Percentiles rank a stretch among this genome's conserved stretches.
phyloP scores from a whole-genome alignment of 2,113 vertebrate species.

The Oenanthe oenanthe region DNA sequence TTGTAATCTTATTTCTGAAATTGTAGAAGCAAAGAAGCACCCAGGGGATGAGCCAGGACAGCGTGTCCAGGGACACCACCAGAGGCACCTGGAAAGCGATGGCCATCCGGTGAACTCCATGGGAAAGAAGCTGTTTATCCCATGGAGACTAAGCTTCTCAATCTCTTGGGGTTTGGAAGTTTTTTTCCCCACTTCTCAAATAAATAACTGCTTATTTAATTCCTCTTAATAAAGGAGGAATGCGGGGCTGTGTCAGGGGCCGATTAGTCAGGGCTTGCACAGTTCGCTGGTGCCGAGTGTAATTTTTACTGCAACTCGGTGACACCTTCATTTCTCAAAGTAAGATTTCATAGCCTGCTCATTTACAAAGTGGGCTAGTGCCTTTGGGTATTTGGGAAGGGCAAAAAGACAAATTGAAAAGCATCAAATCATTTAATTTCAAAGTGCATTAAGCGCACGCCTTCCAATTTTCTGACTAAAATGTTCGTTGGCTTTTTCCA shows the following conservation, averaged over 20 bases:
- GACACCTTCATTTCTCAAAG: slow-evolving; percentile 64
- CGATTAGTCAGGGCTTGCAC: background rate
- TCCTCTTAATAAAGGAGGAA: background rate
- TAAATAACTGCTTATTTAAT: slow-evolving; percentile 15
- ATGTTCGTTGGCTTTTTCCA: slow-evolving; percentile 38
- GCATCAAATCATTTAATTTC: slow-evolving; percentile 63
- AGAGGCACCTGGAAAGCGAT: background rate
- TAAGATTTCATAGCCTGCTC: slow-evolving; percentile 58
- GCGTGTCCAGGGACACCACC: background rate
- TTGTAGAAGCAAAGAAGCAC: background rate
- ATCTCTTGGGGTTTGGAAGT: background rate
- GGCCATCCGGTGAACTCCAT: background rate
- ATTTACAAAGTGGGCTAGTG: slow-evolving; percentile 68
- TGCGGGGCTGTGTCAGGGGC: background rate
- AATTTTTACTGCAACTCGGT: slow-evolving; percentile 3
- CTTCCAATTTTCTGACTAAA: slow-evolving; percentile 51
- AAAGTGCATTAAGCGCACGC: slow-evolving; percentile 34
- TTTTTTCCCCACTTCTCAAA: background rate
- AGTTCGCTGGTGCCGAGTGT: background rate
- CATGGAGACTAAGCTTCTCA: background rate
- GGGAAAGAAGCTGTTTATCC: background rate
- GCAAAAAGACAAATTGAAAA: slow-evolving; percentile 67
- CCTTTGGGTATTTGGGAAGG: slow-evolving; percentile 71
- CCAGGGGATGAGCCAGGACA: background rate
- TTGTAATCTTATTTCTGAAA: background rate